Evolutionary conservation across 1,140 invertebrate genomes (phyloP), one percentile per base, ranked within the genome.

Genomic region (Zaprionus gabonicus): DNA sequence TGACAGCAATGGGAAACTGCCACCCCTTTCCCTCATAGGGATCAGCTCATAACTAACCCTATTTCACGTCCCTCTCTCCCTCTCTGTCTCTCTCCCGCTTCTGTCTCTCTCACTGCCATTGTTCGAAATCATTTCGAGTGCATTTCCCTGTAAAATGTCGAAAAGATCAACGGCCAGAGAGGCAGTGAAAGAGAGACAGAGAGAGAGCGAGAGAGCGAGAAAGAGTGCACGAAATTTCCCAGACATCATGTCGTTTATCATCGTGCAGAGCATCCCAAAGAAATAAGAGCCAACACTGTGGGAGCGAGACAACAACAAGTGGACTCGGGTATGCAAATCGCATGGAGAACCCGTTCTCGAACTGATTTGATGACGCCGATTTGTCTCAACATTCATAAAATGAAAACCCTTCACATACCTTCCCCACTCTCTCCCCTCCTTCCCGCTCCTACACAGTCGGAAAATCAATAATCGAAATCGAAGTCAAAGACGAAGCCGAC

Each of bases 331-430:
- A 88, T 90, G 81, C 81, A 84, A 84, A 90, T 90, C 62, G 71
- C 63, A 7, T 17, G 7, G 41, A 5, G n/a, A 85, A 84, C 79
- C 55, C 28, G 85, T 84, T 88, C 80, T 79, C 49, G 27, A 74
- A 80, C 82, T 80, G 41, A 46, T 90, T 85, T 85, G 79, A 82
- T 90, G 85, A 85, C 85, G 85, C 86, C 85, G 85, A 90, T 90
- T 90, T 90, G 85, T 90, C 85, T 90, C 81, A 71, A 73, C 75
- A 84, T 79, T 81, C 84, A 88, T 84, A 90, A 68, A 60, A 65
- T 72, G 44, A 68, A 70, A 64, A 85, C 44, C 28, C 62, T 31
- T 7, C 23, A 13, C 34, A 31, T 9, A 7, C 7, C 7, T 31
- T 31, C 28, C 27, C 10, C 23, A 12, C 44, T 7, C 15, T 6